Conservation (phyloP, 2,797 vertebrate genomes). For the Anolis apletophallus region DNA sequence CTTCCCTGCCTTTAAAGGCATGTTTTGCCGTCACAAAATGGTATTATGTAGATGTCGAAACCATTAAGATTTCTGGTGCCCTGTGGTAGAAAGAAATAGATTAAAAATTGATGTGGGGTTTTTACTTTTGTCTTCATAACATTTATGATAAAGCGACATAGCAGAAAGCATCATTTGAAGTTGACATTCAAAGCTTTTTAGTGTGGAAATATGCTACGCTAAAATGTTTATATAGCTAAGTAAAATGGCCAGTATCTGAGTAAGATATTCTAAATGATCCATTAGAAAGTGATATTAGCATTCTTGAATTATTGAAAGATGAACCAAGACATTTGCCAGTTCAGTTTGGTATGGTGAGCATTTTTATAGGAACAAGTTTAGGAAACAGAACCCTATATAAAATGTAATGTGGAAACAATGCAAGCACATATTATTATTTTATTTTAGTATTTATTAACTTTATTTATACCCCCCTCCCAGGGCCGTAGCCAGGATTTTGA, state of each 20-base stretch:
- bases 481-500: too few species aligned
- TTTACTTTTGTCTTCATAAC: conserved; percentile 79
- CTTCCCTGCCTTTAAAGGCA: conserved; percentile 41
- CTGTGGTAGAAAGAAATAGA: conserved; percentile 83
- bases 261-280: conserved; percentile 75
- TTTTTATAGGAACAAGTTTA: conserved; percentile 61
- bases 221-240: conserved; percentile 74
- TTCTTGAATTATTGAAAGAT: conserved; percentile 74
- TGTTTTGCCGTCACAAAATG: conserved; percentile 65
- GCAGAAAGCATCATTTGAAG: conserved; percentile 77
- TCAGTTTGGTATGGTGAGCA: conserved; percentile 29
- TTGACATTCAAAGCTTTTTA: conserved; percentile 80
- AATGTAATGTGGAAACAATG: not conserved
- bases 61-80: conserved; percentile 77
- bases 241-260: conserved; percentile 77
- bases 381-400: conserved; percentile 32
- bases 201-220: conserved; percentile 73
- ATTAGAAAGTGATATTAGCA: conserved; percentile 62
- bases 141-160: conserved; percentile 79
- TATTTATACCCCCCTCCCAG: too few species aligned
- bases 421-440: too few species aligned
- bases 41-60: conserved; percentile 74
- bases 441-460: too few species aligned
- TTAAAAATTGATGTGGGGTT: conserved; percentile 85
- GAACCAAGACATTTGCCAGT: conserved; percentile 63